Evolutionary conservation across 2,888 invertebrate species (phyloP), one percentile per base, ranked within the genome.

Genomic region (Agrilus mali): DNA sequence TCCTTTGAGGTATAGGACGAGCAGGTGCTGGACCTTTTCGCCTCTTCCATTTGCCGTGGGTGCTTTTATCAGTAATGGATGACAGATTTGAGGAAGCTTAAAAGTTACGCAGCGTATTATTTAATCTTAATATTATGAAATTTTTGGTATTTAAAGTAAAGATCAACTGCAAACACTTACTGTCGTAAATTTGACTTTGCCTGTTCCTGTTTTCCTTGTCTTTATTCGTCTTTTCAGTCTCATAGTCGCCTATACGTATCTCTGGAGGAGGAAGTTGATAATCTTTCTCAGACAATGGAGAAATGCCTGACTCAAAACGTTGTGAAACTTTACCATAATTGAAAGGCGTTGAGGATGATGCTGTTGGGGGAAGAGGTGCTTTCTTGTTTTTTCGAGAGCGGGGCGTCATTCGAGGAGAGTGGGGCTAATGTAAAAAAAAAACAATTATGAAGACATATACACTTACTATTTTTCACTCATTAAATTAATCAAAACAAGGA

Each of bases 11-110:
- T 27, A 74, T 69, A 0, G 89, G 89, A 31, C 85, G 68, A 0
- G 83, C 78, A 0, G 89, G 89, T 0, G 89, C 89, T 0, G 84
- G 87, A 0, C 86, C 86, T 59, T 89, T 89, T 51, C 80, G 75
- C 40, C 82, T 72, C 48, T 83, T 83, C 74, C 81, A 82, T 59
- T 79, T 77, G 14, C 80, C 82, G 47, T 73, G 75, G 12, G 72
- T 68, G 47, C 78, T 80, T 60, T 81, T 80, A 53, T 79, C 73
- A 5, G 66, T 61, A 4, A 62, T 54, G n/a, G 47, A 37, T 7
- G 51, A 45, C 36, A 51, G 49, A 38, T 52, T 53, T 45, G 45
- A 49, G n/a, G 47, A 49, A 36, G 47, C 40, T 14, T 48, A 12
- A 6, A 40, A 20, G 20, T 40, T 20, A 34, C 22, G 22, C 27